Evolutionary conservation across 2,797 vertebrate genomes (phyloP), one percentile per base, ranked within the genome.

Genomic region (Poeciliopsis infans): DNA sequence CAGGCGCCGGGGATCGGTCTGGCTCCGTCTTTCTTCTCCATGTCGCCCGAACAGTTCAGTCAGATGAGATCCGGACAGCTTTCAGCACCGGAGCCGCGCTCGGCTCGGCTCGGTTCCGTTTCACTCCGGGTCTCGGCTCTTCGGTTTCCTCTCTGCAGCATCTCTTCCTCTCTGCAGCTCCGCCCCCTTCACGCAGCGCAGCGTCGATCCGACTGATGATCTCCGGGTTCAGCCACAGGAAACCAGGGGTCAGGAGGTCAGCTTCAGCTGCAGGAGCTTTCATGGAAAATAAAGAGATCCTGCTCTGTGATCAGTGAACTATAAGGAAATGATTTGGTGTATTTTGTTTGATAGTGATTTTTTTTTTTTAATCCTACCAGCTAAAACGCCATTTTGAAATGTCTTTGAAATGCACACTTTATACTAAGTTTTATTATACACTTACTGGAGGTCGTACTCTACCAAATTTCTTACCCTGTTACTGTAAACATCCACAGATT

Each of bases 21-120:
- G 4, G 77, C 70, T 51, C 78, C 85, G 59, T 77, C 61, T 84
- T 89, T 89, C n/a, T 83, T 92, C 75, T 92, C 92, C 91, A 93
- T 93, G 82, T 68, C 2, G 69, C 57, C 57, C 77, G 20, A 20
- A 39, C 25, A 8, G 8, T 20, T 36, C 76, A 68, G 61, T 8
- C 16, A 28, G 12, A 59, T 18, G 12, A n/a, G 51, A 43, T 16
- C 1, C 2, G 16, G 28, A 28, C 70, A 4, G n/a, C 6, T 31
- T 33, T 61, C 59, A 8, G 49, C 45, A 46, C 45, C 45, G 45
- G 15, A 0, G 45, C 45, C 15, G 13, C 45, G 46, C 20, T 8
- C 20, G 49, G 46, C 20, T 8, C 20, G 49, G 18, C 6, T 61
- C 59, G 15, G 59, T 64, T 64, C 31, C 6, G 31, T 4, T 64